phyloP scores from a whole-genome alignment of 2,888 invertebrate genomes.

The Ceramica pisi region DNA sequence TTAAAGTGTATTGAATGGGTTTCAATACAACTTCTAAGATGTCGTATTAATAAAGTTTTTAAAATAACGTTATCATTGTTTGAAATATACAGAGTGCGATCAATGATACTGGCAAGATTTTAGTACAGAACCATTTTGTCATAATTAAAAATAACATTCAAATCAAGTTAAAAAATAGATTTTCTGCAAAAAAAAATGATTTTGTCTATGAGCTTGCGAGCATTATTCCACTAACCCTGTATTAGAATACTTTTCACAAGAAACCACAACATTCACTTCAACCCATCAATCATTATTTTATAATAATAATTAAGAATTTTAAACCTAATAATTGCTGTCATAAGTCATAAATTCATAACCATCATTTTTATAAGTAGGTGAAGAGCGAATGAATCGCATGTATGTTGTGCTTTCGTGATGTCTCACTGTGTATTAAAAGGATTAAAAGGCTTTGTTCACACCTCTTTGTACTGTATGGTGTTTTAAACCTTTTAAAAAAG shows the following conservation, averaged over 20 bases:
- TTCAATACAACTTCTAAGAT: constrained; percentile 33
- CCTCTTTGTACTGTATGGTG: not conserved
- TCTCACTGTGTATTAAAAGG: constrained; percentile 59
- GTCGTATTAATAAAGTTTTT: not conserved
- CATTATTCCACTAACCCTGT: not conserved
- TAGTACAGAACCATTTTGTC: not conserved
- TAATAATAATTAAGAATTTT: constrained; percentile 24
- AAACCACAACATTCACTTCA: constrained; percentile 10
- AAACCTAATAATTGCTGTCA: constrained; percentile 26
- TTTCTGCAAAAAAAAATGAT: not conserved
- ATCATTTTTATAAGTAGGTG: constrained; percentile 49
- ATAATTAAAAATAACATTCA: not conserved
- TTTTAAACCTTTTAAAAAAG: too few relatives aligned
- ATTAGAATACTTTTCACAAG: not conserved
- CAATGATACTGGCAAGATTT: not conserved
- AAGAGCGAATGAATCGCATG: constrained; percentile 45
- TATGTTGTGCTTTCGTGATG: constrained; percentile 63
- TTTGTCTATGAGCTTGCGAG: not conserved
- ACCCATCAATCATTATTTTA: constrained; percentile 7
- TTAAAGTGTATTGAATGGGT: constrained; percentile 36
- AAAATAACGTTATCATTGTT: not conserved
- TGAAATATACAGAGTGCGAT: not conserved
- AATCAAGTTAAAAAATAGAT: not conserved
- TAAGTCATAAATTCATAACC: constrained; percentile 43
- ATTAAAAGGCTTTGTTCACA: constrained; percentile 3